Percentiles rank a stretch among this genome's conserved stretches.
Conservation (phyloP, 2,888 invertebrate genomes). For the Rhagonycha lutea region DNA sequence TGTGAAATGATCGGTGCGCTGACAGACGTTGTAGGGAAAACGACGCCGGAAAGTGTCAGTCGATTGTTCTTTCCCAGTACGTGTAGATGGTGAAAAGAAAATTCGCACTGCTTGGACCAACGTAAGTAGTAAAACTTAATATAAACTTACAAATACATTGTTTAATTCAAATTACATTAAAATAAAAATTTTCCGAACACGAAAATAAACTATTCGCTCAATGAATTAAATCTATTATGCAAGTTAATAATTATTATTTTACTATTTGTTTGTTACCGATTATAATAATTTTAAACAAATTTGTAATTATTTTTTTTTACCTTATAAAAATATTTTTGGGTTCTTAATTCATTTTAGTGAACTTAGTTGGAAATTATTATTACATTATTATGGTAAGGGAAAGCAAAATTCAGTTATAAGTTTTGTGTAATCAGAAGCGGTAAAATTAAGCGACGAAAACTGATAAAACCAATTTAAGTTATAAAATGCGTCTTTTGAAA, state of each 20-base stretch:
- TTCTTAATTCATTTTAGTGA: neutral
- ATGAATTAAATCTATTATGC: neutral
- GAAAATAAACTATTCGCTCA: neutral
- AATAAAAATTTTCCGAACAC: neutral
- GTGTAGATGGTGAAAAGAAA: slow-evolving; percentile 26
- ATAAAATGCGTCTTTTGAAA: neutral
- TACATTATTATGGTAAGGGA: neutral
- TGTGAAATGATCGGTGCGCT: slow-evolving; percentile 20
- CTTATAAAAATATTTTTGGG: no score
- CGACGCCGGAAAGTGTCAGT: slow-evolving; percentile 33
- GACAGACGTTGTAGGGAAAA: slow-evolving; percentile 25
- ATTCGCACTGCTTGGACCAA: slow-evolving; percentile 4
- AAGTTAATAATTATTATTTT: neutral
- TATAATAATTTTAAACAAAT: neutral
- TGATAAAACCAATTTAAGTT: neutral
- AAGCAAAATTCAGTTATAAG: neutral
- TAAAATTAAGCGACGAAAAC: neutral
- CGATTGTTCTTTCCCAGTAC: slow-evolving; percentile 31
- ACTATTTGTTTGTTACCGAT: neutral
- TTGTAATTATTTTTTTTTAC: no score
- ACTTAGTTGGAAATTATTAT: neutral
- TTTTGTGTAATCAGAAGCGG: neutral
- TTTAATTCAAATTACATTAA: neutral
- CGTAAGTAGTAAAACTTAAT: neutral
- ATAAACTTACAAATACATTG: neutral